These are phyloP conservation scores for Mylabris sibirica DNA, from an alignment of 2,888 invertebrate genomes.

Conservation along the genomic window DNA sequence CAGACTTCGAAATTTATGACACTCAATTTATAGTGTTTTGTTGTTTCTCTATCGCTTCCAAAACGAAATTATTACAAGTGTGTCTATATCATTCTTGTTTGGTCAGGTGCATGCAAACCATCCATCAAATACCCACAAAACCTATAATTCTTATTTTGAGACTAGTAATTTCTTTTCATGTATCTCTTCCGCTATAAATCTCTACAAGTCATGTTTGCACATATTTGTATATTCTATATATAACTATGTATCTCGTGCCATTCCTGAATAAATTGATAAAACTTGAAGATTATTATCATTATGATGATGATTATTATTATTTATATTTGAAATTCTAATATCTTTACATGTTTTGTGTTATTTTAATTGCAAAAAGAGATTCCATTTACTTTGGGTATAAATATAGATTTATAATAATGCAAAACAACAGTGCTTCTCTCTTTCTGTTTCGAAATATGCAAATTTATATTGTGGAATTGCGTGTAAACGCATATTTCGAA, in stretches of 20 bases:
- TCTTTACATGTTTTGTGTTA: background rate
- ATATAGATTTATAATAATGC: constrained; percentile 14
- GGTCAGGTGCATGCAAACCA: constrained; percentile 36
- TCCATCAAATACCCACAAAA: constrained; percentile 36
- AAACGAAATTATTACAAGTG: constrained; percentile 6
- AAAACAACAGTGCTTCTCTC: background rate
- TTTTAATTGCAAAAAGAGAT: constrained; percentile 10
- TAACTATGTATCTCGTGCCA: background rate
- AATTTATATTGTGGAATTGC: constrained; percentile 39
- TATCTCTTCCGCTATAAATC: constrained; percentile 40
- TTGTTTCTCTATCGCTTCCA: background rate
- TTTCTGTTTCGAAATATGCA: constrained; percentile 34
- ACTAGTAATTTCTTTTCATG: constrained; percentile 41
- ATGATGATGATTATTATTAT: background rate
- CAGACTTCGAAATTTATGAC: constrained; percentile 1
- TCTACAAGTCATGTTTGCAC: constrained; percentile 12
- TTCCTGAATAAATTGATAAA: background rate
- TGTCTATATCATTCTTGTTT: constrained; percentile 20
- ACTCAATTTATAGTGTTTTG: constrained; percentile 9
- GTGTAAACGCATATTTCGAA: constrained; percentile 40
- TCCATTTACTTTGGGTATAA: constrained; percentile 18
- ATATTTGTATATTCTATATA: background rate
- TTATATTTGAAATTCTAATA: constrained; percentile 19
- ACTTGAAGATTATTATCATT: background rate
- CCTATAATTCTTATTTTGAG: constrained; percentile 38